phyloP scores from a whole-genome alignment of 2,113 vertebrate genomes.

The Beaufortia kweichowensis region DNA sequence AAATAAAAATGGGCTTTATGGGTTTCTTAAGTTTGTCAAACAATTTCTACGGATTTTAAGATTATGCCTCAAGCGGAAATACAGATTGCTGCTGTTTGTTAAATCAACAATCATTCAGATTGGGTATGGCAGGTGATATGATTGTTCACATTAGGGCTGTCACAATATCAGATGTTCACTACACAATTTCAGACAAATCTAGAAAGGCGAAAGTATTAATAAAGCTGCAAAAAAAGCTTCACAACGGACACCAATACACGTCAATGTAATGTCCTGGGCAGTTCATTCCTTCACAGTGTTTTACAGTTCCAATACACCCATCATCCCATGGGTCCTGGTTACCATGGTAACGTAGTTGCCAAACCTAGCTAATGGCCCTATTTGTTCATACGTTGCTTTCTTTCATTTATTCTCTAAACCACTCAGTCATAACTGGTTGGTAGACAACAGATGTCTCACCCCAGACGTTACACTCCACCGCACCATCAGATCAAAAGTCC shows the following conservation, averaged over 20 bases:
- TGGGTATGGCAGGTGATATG: not conserved
- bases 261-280: not conserved
- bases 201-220: not conserved
- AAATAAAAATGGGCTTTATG: slow-evolving; percentile 58
- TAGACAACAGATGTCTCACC: slow-evolving; percentile 38
- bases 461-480: slow-evolving; percentile 36
- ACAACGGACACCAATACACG: slow-evolving; percentile 38
- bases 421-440: slow-evolving; percentile 34
- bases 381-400: not conserved
- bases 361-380: slow-evolving; percentile 24
- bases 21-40: slow-evolving; percentile 44
- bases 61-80: slow-evolving; percentile 24
- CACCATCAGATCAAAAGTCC: not conserved
- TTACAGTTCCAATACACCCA: slow-evolving; percentile 6
- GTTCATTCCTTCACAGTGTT: slow-evolving; percentile 4
- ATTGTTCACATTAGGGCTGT: not conserved
- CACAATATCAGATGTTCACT: too few species aligned
- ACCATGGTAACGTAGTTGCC: slow-evolving; percentile 48
- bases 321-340: slow-evolving; percentile 35
- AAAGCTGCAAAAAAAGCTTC: slow-evolving; percentile 39
- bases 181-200: not conserved
- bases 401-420: not conserved
- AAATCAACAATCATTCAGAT: slow-evolving; percentile 16
- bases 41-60: slow-evolving; percentile 42
- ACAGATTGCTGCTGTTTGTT: slow-evolving; percentile 21